A percentile compares a stretch with the other conserved stretches of the same genome.
Evolutionary conservation across 2,888 invertebrate species (phyloP).

Genomic region (Hoplodrina ambigua): DNA sequence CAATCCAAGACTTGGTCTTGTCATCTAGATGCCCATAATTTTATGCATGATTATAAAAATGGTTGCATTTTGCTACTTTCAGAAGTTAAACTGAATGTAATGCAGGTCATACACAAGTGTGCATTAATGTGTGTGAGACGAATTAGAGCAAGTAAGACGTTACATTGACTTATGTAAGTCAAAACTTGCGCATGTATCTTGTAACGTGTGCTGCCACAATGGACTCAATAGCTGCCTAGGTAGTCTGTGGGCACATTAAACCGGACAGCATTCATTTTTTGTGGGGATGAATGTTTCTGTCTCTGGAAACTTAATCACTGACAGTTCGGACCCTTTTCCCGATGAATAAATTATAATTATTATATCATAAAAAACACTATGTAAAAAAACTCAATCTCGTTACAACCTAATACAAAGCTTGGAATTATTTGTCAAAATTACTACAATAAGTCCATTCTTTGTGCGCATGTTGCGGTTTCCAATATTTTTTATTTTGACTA

Average conservation of each 20-base stretch:
- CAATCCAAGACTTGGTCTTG: too few species aligned
- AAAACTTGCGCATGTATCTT: too few species aligned
- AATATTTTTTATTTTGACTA: constrained; percentile 11
- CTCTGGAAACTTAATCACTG: background rate
- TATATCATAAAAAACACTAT: background rate
- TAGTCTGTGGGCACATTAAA: background rate
- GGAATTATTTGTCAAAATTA: background rate
- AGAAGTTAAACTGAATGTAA: too few species aligned
- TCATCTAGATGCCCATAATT: too few species aligned
- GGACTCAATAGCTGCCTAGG: background rate
- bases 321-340: background rate
- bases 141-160: too few species aligned
- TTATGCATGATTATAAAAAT: too few species aligned
- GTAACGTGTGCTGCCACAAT: too few species aligned
- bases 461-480: background rate
- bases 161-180: too few species aligned
- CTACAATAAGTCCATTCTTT: background rate
- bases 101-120: too few species aligned
- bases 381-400: constrained; percentile 20
- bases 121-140: too few species aligned
- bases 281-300: background rate
- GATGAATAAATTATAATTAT: background rate
- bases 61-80: too few species aligned
- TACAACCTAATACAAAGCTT: constrained; percentile 30
- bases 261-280: background rate